Evolutionary conservation across 1,140 invertebrate genomes (phyloP), one percentile per base, ranked within the genome.

Genomic region (Diachasmimorpha longicaudata): DNA sequence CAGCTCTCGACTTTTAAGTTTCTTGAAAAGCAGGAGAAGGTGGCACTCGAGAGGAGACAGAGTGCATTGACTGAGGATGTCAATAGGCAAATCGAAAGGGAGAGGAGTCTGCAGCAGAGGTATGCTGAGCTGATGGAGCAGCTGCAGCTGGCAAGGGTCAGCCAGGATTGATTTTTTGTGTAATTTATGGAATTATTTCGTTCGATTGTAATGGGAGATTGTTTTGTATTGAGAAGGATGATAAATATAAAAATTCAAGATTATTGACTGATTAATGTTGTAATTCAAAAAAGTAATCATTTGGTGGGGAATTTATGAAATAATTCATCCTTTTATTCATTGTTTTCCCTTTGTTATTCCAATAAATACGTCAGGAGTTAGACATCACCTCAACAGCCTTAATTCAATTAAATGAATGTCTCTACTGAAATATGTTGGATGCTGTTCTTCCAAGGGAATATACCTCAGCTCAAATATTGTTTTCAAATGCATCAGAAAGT

Each of bases 1-100:
- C 98, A 99, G 85, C 87, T 96, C 68, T 96, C 96, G 21, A 99
- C 98, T 0, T 99, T 99, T 84, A 93, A 95, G 80, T 95, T 96
- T 86, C 90, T 99, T 8, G 93, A 96, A 82, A 92, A 96, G 42
- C 95, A 98, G 86, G 98, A 99, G 89, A 93, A 93, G 78, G 93
- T 92, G 23, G 98, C 98, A 31, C 94, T 99, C 79, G 96, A 96
- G 1, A 93, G 96, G 79, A 91, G 98, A 84, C 90, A 98, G 80
- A 94, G 96, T 87, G 94, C 94, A 0, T 84, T 99, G 31, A 95
- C 95, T 71, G 97, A 98, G 84, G 97, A 99, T 86, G 97, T 99
- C 0, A 94, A 94, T 70, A 90, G 96, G 72, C 98, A 99, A 90
- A 95, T 94, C 72, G 95, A 98, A 76, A 89, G 98, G 78, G 98